These are phyloP conservation scores for Liopterus haemorrhoidalis DNA, from an alignment of 2,888 invertebrate species.

Conservation along the genomic window DNA sequence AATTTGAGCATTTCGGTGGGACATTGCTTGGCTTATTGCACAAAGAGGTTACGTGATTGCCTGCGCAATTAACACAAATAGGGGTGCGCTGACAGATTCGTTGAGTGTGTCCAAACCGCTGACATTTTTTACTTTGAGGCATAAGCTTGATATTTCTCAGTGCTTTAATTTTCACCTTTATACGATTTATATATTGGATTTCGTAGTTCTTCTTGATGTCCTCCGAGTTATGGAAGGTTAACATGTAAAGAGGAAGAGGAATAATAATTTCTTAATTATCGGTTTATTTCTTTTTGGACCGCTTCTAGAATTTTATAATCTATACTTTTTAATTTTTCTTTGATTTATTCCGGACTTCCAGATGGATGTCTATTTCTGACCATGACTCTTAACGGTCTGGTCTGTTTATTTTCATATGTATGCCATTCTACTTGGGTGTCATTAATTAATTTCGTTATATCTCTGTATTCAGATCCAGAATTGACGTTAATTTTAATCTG, in stretches of 20 bases:
- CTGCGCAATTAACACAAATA: slow-evolving; percentile 15
- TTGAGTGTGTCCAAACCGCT: slow-evolving; percentile 7
- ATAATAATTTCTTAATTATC: neutral
- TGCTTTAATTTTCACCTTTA: slow-evolving; percentile 19
- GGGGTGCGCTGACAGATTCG: slow-evolving; percentile 1
- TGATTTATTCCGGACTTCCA: neutral
- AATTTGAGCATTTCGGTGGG: slow-evolving; percentile 3
- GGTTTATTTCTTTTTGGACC: slow-evolving; percentile 4
- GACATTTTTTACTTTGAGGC: slow-evolving; percentile 17
- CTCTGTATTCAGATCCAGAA: slow-evolving; percentile 8
- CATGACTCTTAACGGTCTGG: slow-evolving; percentile 13
- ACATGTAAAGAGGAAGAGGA: slow-evolving; percentile 13
- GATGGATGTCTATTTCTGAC: slow-evolving; percentile 16
- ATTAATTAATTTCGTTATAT: slow-evolving; percentile 12
- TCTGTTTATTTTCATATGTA: slow-evolving; percentile 17
- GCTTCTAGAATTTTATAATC: neutral
- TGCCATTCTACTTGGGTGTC: slow-evolving; percentile 17
- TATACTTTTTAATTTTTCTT: too few relatives aligned
- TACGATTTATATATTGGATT: slow-evolving; percentile 9
- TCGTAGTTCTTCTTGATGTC: slow-evolving; percentile 19
- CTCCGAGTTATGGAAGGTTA: slow-evolving; percentile 15
- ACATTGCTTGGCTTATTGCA: slow-evolving; percentile 1
- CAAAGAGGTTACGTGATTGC: slow-evolving; percentile 7
- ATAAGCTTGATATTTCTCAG: slow-evolving; percentile 13
- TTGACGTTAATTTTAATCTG: slow-evolving; percentile 19